Evolutionary conservation across 2,888 invertebrate species (phyloP).

Genomic region (Drosophila niveifrons): DNA sequence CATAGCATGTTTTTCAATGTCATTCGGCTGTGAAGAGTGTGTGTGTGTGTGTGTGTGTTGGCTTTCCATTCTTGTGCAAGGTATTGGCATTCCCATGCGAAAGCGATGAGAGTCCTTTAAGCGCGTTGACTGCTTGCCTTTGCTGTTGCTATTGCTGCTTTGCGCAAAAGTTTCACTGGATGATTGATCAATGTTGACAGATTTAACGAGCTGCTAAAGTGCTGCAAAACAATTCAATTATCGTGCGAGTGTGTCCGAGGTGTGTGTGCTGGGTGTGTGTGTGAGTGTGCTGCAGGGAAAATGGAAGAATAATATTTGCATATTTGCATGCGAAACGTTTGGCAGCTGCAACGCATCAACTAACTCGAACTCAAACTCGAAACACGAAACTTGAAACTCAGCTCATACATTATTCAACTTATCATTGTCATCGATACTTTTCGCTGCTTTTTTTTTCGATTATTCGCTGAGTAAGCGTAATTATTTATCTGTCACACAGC

Average conservation of each 20-base stretch:
- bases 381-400: conserved; percentile 31
- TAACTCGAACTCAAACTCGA: conserved; percentile 26
- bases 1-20: conserved; percentile 23
- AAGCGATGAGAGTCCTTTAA: conserved; percentile 16
- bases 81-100: conserved; percentile 9
- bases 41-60: no score
- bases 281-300: conserved; percentile 35
- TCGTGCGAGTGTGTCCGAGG: conserved; percentile 20
- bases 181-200: conserved; percentile 81
- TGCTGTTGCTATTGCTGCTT: not conserved
- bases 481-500: conserved; percentile 59
- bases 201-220: conserved; percentile 81
- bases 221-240: conserved; percentile 81
- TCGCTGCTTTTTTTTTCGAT: conserved; percentile 9
- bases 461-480: conserved; percentile 42
- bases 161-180: conserved; percentile 34
- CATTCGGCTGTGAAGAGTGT: conserved; percentile 2
- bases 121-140: conserved; percentile 17
- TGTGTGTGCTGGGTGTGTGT: conserved; percentile 1
- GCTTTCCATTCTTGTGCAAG: conserved; percentile 1
- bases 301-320: conserved; percentile 72
- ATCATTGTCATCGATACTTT: conserved; percentile 7
- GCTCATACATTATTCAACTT: not conserved
- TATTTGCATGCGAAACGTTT: conserved; percentile 28
- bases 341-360: conserved; percentile 37